Evolutionary conservation across 1,140 invertebrate species (phyloP), one percentile per base, ranked within the genome.

Genomic region (Hylaeus anthracinus): DNA sequence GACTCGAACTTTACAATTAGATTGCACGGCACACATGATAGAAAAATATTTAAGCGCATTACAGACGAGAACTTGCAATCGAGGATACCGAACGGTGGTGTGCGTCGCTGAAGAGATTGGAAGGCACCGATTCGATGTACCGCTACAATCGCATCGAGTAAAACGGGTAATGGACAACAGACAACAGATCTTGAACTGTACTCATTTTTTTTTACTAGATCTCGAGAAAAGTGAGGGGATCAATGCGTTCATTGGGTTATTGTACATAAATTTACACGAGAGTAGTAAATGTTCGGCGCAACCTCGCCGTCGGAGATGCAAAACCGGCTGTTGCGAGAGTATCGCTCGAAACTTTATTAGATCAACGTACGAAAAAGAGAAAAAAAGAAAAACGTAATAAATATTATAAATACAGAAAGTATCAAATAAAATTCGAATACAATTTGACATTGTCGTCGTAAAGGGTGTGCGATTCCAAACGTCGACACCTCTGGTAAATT

Each of bases 361-460:
- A 88, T 81, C 76, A 88, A 88, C 83, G 78, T 88, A 88, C 72
- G 80, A 87, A 87, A 79, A 88, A 9, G 26, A 26, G 26, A 26
- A 26, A 26, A 26, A 45, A 5, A 45, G 51, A 10, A 10, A 51
- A 88, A 81, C 61, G 72, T 83, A 86, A 88, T 88, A 88, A 88
- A 88, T 88, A 88, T 86, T 88, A 86, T 88, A 86, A 84, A 88
- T 84, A 86, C 72, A 84, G 60, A 84, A 26, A 81, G 37, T 88
- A 79, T 84, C 82, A 86, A 88, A 69, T 84, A 82, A 88, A 84
- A 43, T n/a, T 61, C 65, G 67, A 81, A 74, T 84, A 88, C 70
- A 88, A 82, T 78, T 85, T 83, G 60, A 26, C 72, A 64, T 66
- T 53, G 48, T 67, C 15, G 9, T 8, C 9, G 43, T 5, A 26